phyloP scores from a whole-genome alignment of 2,113 vertebrate species.

The Speoplatyrhinus poulsoni region DNA sequence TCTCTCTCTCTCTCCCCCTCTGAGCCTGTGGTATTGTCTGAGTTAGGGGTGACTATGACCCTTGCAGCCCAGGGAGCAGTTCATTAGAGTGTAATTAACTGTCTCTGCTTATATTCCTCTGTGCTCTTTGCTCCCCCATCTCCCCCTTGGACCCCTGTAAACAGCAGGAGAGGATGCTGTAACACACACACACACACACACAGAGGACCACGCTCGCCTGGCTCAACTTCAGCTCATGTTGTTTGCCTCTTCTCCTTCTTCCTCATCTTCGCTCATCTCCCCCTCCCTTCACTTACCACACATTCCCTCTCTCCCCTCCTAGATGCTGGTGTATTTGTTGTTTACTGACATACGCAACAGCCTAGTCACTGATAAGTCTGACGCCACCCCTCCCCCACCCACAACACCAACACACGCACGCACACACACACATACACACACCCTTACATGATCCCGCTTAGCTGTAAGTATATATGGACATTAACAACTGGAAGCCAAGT shows the following conservation, averaged over 20 bases:
- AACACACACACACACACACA: not conserved
- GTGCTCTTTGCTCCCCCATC: not conserved
- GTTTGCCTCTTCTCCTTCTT: slow-evolving; percentile 23
- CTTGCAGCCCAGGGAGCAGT: slow-evolving; percentile 3
- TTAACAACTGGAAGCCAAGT: not conserved
- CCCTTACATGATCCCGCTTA: slow-evolving; percentile 20
- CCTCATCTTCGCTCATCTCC: not conserved
- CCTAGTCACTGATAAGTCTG: not conserved
- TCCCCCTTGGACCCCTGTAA: not conserved
- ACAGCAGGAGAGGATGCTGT: not conserved
- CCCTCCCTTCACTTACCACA: not conserved
- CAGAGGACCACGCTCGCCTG: not conserved
- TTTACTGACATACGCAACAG: slow-evolving; percentile 1
- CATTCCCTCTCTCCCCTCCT: not conserved
- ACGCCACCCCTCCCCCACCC: not conserved
- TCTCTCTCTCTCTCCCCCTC: not conserved
- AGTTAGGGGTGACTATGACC: not conserved
- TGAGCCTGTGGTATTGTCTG: slow-evolving; percentile 2
- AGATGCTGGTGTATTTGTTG: slow-evolving; percentile 15
- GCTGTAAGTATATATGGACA: not conserved
- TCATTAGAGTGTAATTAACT: not conserved
- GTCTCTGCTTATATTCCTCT: slow-evolving; percentile 6
- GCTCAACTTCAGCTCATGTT: slow-evolving; percentile 28
- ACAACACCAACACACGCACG: not conserved
- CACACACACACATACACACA: not conserved